Base-by-base conservation (phyloP, 2,113 vertebrate species). In the Microcebus murinus region DNA sequence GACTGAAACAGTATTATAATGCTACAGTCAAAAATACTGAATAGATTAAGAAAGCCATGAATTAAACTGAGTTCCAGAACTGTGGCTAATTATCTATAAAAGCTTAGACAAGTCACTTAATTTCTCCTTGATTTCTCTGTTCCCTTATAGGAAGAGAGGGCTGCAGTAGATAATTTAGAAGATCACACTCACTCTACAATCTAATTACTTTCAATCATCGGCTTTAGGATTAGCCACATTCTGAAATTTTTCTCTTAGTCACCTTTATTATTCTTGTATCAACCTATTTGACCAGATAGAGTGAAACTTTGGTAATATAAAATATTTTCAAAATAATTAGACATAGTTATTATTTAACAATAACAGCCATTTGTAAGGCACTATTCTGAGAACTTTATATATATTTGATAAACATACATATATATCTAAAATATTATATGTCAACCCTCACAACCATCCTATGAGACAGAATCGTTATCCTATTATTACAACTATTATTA, bases 321-420 rank as follows among this genome's bases (percentile, higher is more conserved):
- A 96, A 88, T 87, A 59, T 57, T 80, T 93, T 87, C 55, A 65
- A 85, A 91, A 57, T 71, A 61, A 92, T 55, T 87, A 21, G 18
- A 92, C 96, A 87, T 87, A 74, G 36, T 31, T 86, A 81, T 81
- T 88, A 87, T 52, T 55, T 71, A 65, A 65, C 21, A 80, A 59
- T 55, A 67, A 31, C 4, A 87, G n/a, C n/a, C 77, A 31, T 70
- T 91, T 82, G n/a, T 55, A 80, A 90, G 18, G 14, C 25, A 76
- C 25, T 48, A 7, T 83, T 88, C 20, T 91, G 82, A 94, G 27
- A 91, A 82, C 18, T 86, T 79, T 50, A 31, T 57, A 74, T 27
- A 67, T 65, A 50, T 86, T 70, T 90, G 18, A n/a, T 7, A 34
- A 63, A n/a, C 63, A 25, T 23, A 2, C 27, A 31, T 31, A 55